A percentile compares a stretch with the other conserved stretches of the same genome.
These are phyloP conservation scores for Parauchenoglanis ngamensis DNA, from an alignment of 2,797 vertebrate genomes.

Conservation along the genomic window DNA sequence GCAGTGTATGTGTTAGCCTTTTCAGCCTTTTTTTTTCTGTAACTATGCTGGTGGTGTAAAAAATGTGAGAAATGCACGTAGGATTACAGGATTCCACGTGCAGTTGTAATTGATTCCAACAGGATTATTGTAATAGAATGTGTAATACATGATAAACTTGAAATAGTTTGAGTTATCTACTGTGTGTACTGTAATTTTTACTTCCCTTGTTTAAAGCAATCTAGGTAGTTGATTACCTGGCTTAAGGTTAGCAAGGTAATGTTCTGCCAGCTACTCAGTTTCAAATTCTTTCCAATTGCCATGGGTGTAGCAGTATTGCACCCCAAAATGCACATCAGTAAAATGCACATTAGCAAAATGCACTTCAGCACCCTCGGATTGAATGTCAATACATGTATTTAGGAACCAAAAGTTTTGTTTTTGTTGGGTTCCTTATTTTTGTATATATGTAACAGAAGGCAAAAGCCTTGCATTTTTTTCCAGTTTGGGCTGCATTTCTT, in stretches of 20 bases:
- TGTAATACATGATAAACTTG: neutral
- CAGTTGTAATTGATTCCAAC: neutral
- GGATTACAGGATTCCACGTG: neutral
- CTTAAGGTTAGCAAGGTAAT: neutral
- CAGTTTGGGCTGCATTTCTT: constrained; percentile 24
- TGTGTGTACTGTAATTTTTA: too few relatives aligned
- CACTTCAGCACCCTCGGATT: neutral
- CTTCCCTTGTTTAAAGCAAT: neutral
- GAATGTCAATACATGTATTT: neutral
- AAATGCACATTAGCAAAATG: neutral
- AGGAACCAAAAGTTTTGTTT: constrained; percentile 7
- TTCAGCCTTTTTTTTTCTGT: constrained; percentile 18
- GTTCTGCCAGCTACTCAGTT: constrained; percentile 1
- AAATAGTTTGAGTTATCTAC: neutral
- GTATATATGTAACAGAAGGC: constrained; percentile 19
- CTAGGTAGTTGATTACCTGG: neutral
- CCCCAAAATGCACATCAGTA: neutral
- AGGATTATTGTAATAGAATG: neutral
- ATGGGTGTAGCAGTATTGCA: neutral
- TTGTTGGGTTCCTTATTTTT: constrained; percentile 9
- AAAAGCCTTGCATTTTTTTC: constrained; percentile 23
- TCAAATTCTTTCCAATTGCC: neutral
- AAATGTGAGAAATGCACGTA: neutral
- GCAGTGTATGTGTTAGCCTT: constrained; percentile 33
- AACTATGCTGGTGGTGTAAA: neutral